phyloP scores from a whole-genome alignment of 2,888 invertebrate genomes.

The Galeruca laticollis region DNA sequence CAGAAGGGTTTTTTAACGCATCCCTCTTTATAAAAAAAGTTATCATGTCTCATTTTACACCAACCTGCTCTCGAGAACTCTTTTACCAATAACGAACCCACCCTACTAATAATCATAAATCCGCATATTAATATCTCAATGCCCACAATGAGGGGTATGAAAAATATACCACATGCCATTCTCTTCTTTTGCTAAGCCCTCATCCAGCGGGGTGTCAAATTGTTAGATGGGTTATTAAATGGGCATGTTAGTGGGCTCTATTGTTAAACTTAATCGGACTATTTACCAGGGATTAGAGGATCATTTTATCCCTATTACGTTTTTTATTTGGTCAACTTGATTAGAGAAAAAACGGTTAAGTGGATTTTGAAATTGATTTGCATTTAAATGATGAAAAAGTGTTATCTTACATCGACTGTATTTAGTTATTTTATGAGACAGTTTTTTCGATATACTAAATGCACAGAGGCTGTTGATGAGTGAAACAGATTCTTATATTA shows the following conservation, averaged over 20 bases:
- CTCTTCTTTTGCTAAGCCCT: constrained; percentile 31
- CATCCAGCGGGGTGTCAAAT: constrained; percentile 47
- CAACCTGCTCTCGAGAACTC: constrained; percentile 31
- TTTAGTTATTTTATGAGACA: too few species aligned
- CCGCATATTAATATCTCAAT: constrained; percentile 45
- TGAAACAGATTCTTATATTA: too few species aligned
- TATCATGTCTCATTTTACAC: constrained; percentile 29
- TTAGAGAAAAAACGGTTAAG: constrained; percentile 15
- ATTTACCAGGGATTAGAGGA: constrained; percentile 47
- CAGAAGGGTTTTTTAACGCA: constrained; percentile 17
- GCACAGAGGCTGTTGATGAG: too few species aligned
- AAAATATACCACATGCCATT: constrained; percentile 46
- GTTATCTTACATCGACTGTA: neutral
- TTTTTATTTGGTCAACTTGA: constrained; percentile 23
- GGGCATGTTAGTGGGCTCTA: constrained; percentile 40
- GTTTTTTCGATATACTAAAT: too few species aligned
- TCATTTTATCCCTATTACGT: constrained; percentile 19
- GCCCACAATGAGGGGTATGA: constrained; percentile 35
- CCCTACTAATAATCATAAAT: constrained; percentile 24
- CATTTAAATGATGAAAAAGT: constrained; percentile 1
- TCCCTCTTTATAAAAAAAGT: constrained; percentile 19
- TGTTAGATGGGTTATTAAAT: constrained; percentile 47
- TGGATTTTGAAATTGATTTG: constrained; percentile 9
- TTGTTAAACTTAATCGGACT: constrained; percentile 45
- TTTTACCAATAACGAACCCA: constrained; percentile 12